Percentiles rank a stretch among this genome's conserved stretches.
phyloP scores from a whole-genome alignment of 1,140 invertebrate genomes.

The Drosophila littoralis region DNA sequence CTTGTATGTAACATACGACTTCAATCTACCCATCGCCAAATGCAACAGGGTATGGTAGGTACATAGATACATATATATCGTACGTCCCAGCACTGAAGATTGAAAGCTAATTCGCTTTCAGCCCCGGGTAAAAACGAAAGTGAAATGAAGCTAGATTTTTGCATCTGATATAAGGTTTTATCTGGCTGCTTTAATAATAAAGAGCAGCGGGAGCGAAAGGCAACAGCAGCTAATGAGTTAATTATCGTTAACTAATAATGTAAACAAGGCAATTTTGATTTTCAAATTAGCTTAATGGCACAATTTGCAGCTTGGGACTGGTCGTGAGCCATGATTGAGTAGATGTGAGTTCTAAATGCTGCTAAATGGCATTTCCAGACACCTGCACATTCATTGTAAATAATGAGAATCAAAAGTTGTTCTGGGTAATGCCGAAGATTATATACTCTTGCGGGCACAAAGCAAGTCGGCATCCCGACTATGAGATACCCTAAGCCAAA shows the following conservation, averaged over 20 bases:
- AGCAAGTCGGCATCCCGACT: too few species aligned
- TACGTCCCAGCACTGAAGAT: background rate
- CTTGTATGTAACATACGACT: too few species aligned
- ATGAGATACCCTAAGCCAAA: too few species aligned
- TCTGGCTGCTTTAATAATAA: background rate
- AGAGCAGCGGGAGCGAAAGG: background rate
- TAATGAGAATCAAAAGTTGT: background rate
- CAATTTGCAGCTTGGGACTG: background rate
- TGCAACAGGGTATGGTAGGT: background rate
- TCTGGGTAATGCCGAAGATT: background rate
- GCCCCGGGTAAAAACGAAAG: constrained; percentile 1
- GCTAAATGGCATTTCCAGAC: constrained; percentile 62
- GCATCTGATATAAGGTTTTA: constrained; percentile 1
- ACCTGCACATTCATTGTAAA: constrained; percentile 51
- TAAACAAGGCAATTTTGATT: constrained; percentile 4
- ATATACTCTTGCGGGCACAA: background rate
- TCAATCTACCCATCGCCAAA: background rate
- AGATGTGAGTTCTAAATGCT: constrained; percentile 15
- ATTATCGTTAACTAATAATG: constrained; percentile 11
- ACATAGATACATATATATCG: background rate
- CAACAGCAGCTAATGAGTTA: background rate
- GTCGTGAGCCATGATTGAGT: constrained; percentile 45
- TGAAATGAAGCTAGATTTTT: constrained; percentile 10
- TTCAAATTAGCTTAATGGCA: background rate
- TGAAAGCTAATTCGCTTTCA: constrained; percentile 22